A percentile compares a stretch with the other conserved stretches of the same genome.
Conservation (phyloP, 2,888 invertebrate genomes). For the Ormyrus pomaceus region DNA sequence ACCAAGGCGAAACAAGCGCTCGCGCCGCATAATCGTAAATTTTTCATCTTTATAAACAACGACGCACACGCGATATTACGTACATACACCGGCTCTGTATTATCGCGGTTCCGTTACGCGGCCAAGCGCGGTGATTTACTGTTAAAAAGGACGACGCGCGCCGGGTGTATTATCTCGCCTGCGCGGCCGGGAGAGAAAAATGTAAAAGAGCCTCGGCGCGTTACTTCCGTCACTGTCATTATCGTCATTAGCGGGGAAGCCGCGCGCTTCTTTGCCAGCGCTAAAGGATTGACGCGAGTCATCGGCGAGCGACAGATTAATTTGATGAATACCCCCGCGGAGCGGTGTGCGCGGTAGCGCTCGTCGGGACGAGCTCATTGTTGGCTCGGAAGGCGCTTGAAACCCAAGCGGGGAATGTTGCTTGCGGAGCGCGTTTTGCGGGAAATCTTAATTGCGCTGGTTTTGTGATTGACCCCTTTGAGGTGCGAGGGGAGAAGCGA, state of each 20-base stretch:
- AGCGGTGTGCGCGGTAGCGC: too few species aligned
- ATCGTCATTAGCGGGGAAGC: conserved; percentile 39
- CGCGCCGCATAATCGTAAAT: conserved; percentile 30
- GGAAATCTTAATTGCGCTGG: too few species aligned
- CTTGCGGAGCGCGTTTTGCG: too few species aligned
- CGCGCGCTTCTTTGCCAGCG: not conserved
- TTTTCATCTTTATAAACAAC: conserved; percentile 35
- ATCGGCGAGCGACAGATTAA: conserved; percentile 41
- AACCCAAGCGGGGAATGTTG: too few species aligned
- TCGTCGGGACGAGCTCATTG: too few species aligned
- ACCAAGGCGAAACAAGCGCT: not conserved
- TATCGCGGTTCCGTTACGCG: conserved; percentile 31
- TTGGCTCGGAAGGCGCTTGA: too few species aligned
- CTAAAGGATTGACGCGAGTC: conserved; percentile 1
- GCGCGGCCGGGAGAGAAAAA: not conserved
- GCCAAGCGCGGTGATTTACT: conserved; percentile 38
- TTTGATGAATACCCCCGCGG: conserved; percentile 22
- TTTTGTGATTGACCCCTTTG: too few species aligned
- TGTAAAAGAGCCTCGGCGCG: conserved; percentile 11
- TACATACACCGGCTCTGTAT: not conserved
- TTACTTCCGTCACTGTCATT: conserved; percentile 47
- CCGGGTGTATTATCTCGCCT: conserved; percentile 1
- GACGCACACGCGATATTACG: conserved; percentile 14
- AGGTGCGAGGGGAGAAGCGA: too few species aligned
- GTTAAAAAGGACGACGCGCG: conserved; percentile 22